These are phyloP conservation scores for Reticulitermes lucifugus DNA, from an alignment of 2,888 invertebrate species.

Conservation along the genomic window DNA sequence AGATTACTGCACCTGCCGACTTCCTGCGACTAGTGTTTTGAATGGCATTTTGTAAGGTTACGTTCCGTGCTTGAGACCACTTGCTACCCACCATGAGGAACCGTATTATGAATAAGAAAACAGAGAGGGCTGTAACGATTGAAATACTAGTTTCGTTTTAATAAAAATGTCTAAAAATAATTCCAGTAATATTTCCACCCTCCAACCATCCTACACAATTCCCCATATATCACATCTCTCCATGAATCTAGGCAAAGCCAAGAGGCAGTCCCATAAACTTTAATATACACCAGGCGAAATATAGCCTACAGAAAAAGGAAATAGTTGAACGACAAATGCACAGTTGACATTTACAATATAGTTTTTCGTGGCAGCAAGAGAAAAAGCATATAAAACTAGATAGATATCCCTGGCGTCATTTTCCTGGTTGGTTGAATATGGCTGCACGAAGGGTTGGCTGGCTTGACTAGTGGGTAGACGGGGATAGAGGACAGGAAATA, in stretches of 20 bases:
- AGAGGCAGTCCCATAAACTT: neutral
- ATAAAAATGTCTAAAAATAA: neutral
- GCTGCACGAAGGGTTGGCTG: conserved; percentile 1
- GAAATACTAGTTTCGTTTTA: neutral
- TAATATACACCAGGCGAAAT: neutral
- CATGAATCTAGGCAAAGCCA: neutral
- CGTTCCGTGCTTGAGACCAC: neutral
- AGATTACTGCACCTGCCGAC: neutral
- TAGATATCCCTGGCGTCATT: neutral
- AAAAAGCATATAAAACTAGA: neutral
- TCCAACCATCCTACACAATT: neutral
- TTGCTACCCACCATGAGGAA: neutral
- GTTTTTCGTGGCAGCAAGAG: neutral
- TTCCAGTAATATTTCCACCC: neutral
- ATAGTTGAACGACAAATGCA: conserved; percentile 1
- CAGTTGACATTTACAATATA: conserved; percentile 4
- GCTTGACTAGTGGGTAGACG: too few species aligned
- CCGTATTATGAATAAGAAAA: neutral
- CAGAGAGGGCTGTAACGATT: neutral
- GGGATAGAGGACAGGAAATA: conserved; percentile 34
- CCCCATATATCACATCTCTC: neutral
- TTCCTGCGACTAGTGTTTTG: neutral
- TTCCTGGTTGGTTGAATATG: conserved; percentile 8
- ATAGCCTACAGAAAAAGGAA: neutral
- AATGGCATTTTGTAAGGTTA: neutral